These are phyloP conservation scores for Oithona nana DNA, from an alignment of 2,888 invertebrate genomes.

Conservation along the genomic window DNA sequence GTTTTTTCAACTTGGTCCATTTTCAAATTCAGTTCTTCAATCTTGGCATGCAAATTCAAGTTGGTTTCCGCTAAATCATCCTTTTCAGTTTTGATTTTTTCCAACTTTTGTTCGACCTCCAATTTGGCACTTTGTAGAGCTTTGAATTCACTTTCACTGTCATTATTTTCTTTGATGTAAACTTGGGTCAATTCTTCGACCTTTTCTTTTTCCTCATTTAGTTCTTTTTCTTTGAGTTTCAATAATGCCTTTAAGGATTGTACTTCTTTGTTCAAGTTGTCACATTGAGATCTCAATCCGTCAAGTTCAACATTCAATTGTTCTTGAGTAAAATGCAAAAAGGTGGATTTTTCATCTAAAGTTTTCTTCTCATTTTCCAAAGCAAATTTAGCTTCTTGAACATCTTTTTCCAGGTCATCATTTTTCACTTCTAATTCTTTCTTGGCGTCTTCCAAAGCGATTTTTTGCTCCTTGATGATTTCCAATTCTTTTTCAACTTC, in stretches of 20 bases:
- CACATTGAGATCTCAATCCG: neutral
- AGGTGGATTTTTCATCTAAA: neutral
- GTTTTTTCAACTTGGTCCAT: neutral
- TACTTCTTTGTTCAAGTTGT: neutral
- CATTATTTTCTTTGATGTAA: neutral
- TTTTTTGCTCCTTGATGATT: neutral
- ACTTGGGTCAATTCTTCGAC: neutral
- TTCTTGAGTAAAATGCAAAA: neutral
- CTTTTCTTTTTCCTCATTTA: neutral
- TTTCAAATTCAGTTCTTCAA: constrained; percentile 1
- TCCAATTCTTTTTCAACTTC: neutral
- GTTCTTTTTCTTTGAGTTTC: neutral
- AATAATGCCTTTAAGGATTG: neutral
- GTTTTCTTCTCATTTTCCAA: neutral
- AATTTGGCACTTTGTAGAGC: neutral
- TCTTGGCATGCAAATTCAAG: neutral
- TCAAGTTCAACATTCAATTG: neutral
- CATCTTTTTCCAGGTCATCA: neutral
- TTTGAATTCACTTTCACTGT: neutral
- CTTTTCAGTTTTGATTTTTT: neutral
- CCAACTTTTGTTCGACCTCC: neutral
- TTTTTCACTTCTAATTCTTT: neutral
- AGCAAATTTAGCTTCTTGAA: neutral
- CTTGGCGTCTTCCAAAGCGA: neutral
- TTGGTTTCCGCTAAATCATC: neutral